A percentile compares a stretch with the other conserved stretches of the same genome.
phyloP scores from a whole-genome alignment of 2,797 vertebrate species.

The Dendrocincla fuliginosa region DNA sequence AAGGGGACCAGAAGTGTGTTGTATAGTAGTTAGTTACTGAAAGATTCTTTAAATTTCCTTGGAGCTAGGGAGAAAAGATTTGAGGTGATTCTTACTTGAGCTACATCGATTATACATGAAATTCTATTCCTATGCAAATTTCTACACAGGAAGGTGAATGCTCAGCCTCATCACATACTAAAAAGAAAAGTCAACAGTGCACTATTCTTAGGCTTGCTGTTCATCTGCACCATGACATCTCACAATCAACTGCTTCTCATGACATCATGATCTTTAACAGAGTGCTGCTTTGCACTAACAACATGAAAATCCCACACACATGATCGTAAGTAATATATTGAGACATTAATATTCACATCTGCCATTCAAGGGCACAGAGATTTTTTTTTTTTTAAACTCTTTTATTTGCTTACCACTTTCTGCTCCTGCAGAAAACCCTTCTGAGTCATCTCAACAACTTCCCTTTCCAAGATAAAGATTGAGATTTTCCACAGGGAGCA shows the following conservation, averaged over 20 bases:
- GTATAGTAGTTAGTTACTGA: background rate
- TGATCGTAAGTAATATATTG: background rate
- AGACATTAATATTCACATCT: background rate
- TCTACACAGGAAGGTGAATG: background rate
- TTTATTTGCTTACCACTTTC: background rate
- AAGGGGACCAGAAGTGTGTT: rapidly evolving
- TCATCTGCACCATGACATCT: background rate
- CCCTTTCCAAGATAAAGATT: background rate
- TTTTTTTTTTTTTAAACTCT: background rate
- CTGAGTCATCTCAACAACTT: background rate
- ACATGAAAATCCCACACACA: background rate
- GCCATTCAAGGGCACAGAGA: background rate
- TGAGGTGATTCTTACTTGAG: background rate
- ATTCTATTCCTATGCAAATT: background rate
- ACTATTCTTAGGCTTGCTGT: background rate
- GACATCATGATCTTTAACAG: background rate
- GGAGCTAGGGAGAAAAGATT: background rate
- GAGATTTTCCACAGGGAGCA: background rate
- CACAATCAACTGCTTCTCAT: no score
- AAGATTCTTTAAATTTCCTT: background rate
- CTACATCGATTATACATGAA: background rate
- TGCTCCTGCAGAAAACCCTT: background rate
- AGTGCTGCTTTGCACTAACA: background rate
- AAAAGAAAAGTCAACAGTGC: background rate
- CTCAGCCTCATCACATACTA: background rate